Evolutionary conservation across 2,797 vertebrate species (phyloP), one percentile per base, ranked within the genome.

Genomic region (Pseudopleuronectes americanus): DNA sequence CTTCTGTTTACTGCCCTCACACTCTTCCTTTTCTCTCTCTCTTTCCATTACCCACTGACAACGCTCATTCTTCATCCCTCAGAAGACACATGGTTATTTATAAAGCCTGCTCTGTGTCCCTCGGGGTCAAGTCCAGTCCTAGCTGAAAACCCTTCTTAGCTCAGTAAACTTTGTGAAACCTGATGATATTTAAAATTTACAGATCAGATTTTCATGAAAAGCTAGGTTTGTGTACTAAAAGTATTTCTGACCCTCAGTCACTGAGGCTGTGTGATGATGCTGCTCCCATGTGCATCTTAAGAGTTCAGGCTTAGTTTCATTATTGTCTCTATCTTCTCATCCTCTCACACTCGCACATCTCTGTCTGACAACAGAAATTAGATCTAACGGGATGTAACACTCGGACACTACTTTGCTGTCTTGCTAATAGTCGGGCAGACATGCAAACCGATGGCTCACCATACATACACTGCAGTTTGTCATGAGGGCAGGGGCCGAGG

Each of bases 51-150:
- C 82, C 78, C 77, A 48, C 74, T 80, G 71, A 68, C 75, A 74
- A 76, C 57, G 71, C 63, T 90, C 80, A 85, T 85, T 87, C 82
- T 78, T 61, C 68, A 89, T 83, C 63, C 59, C 87, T 83, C 84
- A 38, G 81, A 70, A 86, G 88, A 88, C 79, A 14, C 48, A 3
- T 61, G 71, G 77, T 86, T 91, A 90, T 87, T 91, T 90, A 77
- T 91, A 84, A 87, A 89, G 59, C 49, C 72, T 71, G 31, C 59
- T 73, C 68, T 68, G 49, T 61, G 77, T 85, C 75, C 84, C 26
- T 14, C 71, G 74, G 82, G 76, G 62, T 78, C 52, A 31, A 26
- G 71, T 71, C 53, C 57, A 54, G 36, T 64, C 31, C 26, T 36
- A 12, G 36, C 36, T 13, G 12, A 45, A 19, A 6, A 4, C 16